Conservation (phyloP, 2,113 vertebrate species). For the Atherinomorus stipes region DNA sequence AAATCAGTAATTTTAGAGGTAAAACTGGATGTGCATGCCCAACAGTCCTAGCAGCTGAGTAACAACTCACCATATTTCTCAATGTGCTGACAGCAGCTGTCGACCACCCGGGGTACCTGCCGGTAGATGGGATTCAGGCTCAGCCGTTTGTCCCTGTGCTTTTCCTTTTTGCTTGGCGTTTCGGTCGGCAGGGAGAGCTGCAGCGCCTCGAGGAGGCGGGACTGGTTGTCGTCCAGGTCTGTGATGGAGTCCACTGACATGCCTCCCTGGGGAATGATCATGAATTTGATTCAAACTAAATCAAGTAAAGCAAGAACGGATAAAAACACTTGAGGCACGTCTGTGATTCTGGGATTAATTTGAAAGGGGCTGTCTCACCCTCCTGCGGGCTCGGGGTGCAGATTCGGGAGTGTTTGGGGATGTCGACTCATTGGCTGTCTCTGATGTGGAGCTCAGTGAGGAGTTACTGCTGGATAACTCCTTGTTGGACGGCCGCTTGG, state of each 20-base stretch:
- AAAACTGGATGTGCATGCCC: not conserved
- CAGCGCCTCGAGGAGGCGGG: conserved; percentile 94
- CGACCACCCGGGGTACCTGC: conserved; percentile 96
- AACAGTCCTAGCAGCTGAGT: not conserved
- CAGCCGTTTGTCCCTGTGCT: conserved; percentile 93
- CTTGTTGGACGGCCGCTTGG: conserved; percentile 91
- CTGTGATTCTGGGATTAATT: not conserved
- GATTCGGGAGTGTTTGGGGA: conserved; percentile 94
- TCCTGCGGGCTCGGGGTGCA: conserved; percentile 87
- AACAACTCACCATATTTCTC: conserved; percentile 92
- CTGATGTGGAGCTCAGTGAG: conserved; percentile 97
- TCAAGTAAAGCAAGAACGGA: not conserved
- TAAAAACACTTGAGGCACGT: not conserved
- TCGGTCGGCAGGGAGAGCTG: conserved; percentile 96
- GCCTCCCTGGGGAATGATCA: conserved; percentile 84
- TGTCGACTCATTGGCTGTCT: conserved; percentile 94
- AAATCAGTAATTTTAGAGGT: not conserved
- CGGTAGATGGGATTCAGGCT: conserved; percentile 98
- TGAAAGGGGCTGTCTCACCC: conserved; percentile 83
- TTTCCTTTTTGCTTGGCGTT: conserved; percentile 93
- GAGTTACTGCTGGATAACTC: conserved; percentile 99
- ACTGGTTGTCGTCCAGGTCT: conserved; percentile 97
- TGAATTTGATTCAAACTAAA: not conserved
- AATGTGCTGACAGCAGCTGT: conserved; percentile 98
- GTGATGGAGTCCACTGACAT: conserved; percentile 99